Percentiles rank a stretch among this genome's conserved stretches.
Evolutionary conservation across 2,797 vertebrate species (phyloP).

Genomic region (Anguilla pacifica): DNA sequence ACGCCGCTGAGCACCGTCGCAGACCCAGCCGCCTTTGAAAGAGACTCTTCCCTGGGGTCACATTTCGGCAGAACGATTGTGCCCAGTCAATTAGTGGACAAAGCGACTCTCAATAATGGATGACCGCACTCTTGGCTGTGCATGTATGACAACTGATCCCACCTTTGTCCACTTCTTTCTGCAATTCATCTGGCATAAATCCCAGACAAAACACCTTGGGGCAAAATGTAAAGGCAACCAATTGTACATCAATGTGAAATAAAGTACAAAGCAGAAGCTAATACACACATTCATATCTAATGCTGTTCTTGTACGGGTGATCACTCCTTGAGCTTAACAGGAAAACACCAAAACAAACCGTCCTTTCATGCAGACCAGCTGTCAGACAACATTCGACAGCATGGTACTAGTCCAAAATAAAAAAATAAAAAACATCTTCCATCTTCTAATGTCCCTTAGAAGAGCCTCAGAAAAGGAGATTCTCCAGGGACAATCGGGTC

Average conservation of each 20-base stretch:
- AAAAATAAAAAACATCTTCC: neutral
- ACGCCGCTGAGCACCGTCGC: neutral
- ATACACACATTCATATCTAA: neutral
- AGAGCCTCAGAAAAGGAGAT: neutral
- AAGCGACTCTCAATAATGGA: conserved; percentile 67
- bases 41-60: conserved; percentile 44
- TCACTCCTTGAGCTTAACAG: neutral
- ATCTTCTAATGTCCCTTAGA: too few species aligned
- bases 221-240: neutral
- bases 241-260: neutral
- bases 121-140: conserved; percentile 61
- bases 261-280: neutral
- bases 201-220: conserved; percentile 5
- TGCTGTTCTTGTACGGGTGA: neutral
- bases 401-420: neutral
- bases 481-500: neutral
- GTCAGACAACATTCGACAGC: neutral
- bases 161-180: conserved; percentile 51
- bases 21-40: conserved; percentile 1
- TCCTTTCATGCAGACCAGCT: neutral
- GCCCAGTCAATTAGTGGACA: conserved; percentile 63
- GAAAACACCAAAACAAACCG: neutral
- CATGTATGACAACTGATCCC: conserved; percentile 59
- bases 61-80: conserved; percentile 55
- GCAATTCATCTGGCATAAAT: conserved; percentile 13